These are phyloP conservation scores for Aleiodes leptofemur DNA, from an alignment of 2,888 invertebrate genomes.

Conservation along the genomic window DNA sequence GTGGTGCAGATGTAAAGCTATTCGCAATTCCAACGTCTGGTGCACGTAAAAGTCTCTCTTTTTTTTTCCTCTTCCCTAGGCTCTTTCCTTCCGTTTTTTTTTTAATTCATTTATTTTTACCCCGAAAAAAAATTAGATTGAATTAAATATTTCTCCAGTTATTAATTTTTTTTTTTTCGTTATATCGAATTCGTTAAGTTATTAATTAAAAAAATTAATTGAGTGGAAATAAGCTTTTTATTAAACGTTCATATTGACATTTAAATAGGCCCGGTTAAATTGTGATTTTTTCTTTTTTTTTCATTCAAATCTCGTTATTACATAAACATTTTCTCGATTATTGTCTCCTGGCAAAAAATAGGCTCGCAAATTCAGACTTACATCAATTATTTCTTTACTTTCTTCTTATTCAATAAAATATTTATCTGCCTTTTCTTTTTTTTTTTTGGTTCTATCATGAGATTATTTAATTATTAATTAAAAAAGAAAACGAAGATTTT, in stretches of 20 bases:
- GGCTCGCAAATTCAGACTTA: slow-evolving; percentile 19
- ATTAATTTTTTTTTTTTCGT: too few relatives aligned
- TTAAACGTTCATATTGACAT: slow-evolving; percentile 7
- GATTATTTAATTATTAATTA: slow-evolving; percentile 31
- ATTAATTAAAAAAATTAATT: neutral
- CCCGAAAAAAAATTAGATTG: too few relatives aligned
- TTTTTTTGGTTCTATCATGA: slow-evolving; percentile 4
- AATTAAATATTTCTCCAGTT: too few relatives aligned
- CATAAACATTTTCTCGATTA: slow-evolving; percentile 6
- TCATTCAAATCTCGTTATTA: neutral
- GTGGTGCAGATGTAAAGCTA: slow-evolving; percentile 39
- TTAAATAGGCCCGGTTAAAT: slow-evolving; percentile 1
- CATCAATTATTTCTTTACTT: slow-evolving; percentile 2
- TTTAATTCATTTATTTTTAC: neutral
- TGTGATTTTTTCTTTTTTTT: neutral
- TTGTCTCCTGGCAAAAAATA: slow-evolving; percentile 29
- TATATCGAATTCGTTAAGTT: neutral
- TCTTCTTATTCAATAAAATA: neutral
- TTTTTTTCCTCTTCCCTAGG: neutral
- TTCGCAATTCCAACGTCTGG: slow-evolving; percentile 42
- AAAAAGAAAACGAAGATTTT: slow-evolving; percentile 37
- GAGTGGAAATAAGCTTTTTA: slow-evolving; percentile 2
- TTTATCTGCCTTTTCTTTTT: slow-evolving; percentile 16
- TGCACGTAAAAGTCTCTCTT: slow-evolving; percentile 5
- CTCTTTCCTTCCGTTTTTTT: neutral